A percentile compares a stretch with the other conserved stretches of the same genome.
Conservation (phyloP, 2,888 invertebrate species). For the Nomada goodeniana region DNA sequence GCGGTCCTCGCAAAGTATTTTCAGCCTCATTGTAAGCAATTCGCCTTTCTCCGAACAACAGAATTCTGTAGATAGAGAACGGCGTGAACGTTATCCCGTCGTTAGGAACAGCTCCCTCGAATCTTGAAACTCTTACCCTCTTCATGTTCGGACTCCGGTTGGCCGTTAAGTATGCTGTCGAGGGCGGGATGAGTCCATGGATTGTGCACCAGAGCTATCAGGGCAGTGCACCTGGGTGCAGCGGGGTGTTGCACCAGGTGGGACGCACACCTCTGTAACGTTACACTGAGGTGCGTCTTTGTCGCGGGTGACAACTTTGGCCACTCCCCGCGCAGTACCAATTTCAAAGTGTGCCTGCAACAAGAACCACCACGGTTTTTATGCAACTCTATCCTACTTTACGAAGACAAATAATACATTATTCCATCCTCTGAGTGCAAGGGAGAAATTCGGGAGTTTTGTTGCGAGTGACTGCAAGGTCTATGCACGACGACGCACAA, state of each 20-base stretch:
- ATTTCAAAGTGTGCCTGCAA: conserved; percentile 81
- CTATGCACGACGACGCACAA: too few relatives aligned
- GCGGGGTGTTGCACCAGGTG: conserved; percentile 84
- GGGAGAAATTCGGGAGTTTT: too few relatives aligned
- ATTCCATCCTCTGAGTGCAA: too few relatives aligned
- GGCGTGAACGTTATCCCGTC: background rate
- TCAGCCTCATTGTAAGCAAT: conserved; percentile 87
- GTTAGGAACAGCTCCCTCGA: background rate
- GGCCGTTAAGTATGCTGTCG: conserved; percentile 83
- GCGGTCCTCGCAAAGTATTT: conserved; percentile 87
- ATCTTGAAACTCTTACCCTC: conserved; percentile 79
- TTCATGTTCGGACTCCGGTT: conserved; percentile 82
- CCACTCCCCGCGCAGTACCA: conserved; percentile 87
- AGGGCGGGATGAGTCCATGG: conserved; percentile 85
- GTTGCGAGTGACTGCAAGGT: too few relatives aligned
- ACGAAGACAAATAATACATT: too few relatives aligned
- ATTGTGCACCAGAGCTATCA: conserved; percentile 86
- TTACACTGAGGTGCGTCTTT: conserved; percentile 84
- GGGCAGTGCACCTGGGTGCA: conserved; percentile 86
- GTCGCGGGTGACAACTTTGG: conserved; percentile 84
- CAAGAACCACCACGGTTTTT: background rate
- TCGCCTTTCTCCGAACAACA: conserved; percentile 87
- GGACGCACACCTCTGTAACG: conserved; percentile 84
- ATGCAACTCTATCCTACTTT: too few relatives aligned
- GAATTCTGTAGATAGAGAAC: conserved; percentile 85